Evolutionary conservation across 1,140 invertebrate species (phyloP).

Genomic region (Hycleus cichorii): DNA sequence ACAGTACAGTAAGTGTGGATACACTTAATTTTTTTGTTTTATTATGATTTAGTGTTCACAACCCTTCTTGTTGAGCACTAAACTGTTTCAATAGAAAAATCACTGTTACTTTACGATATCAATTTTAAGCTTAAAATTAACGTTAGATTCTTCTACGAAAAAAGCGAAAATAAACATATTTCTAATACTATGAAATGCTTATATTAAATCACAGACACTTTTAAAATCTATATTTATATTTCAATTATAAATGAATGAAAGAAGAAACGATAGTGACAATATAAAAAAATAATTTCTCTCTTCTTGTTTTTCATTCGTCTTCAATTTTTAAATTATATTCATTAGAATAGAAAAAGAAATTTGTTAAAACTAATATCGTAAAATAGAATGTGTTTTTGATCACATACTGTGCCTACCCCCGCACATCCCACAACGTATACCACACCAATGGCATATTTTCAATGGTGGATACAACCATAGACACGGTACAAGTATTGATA

Average conservation of each 20-base stretch:
- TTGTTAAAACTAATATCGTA: slow-evolving; percentile 27
- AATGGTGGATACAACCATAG: slow-evolving; percentile 88
- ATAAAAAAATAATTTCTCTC: slow-evolving; percentile 17
- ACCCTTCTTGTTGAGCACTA: slow-evolving; percentile 22
- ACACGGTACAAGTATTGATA: slow-evolving; percentile 85
- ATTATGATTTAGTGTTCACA: slow-evolving; percentile 19
- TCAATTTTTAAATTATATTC: neutral
- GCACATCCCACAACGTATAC: slow-evolving; percentile 67
- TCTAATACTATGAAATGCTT: slow-evolving; percentile 24
- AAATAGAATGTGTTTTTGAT: slow-evolving; percentile 23
- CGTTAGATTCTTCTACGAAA: no score
- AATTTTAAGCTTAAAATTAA: slow-evolving; percentile 16
- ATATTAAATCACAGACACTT: slow-evolving; percentile 22
- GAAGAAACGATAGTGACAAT: neutral
- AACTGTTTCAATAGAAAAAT: slow-evolving; percentile 6
- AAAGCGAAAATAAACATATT: slow-evolving; percentile 11
- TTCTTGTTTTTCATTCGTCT: neutral
- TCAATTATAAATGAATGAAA: slow-evolving; percentile 15
- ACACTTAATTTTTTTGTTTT: neutral
- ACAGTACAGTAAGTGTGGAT: slow-evolving; percentile 16
- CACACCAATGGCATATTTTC: slow-evolving; percentile 74
- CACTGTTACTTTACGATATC: slow-evolving; percentile 22
- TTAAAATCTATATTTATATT: slow-evolving; percentile 16
- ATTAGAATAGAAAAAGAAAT: neutral
- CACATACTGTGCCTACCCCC: slow-evolving; percentile 65